A percentile compares a stretch with the other conserved stretches of the same genome.
These are phyloP conservation scores for Pyrrhosoma nymphula DNA, from an alignment of 2,888 invertebrate genomes.

Conservation along the genomic window DNA sequence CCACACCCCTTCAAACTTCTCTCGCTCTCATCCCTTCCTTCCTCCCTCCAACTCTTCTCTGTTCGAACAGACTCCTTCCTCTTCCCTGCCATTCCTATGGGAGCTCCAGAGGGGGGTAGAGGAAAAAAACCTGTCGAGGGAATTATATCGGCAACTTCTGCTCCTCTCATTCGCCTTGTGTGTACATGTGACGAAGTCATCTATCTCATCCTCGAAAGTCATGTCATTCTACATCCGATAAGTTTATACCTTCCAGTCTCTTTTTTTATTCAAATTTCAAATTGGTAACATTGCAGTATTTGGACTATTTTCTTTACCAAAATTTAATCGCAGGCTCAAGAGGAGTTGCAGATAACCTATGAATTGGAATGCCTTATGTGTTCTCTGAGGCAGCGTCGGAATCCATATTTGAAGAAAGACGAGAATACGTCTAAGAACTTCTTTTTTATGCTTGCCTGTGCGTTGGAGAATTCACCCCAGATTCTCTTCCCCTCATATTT, in stretches of 20 bases:
- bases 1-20: neutral
- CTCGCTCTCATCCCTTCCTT: neutral
- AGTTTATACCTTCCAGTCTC: neutral
- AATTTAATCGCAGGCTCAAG: too few relatives aligned
- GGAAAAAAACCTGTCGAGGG: neutral
- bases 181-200: neutral
- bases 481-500: neutral
- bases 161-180: neutral
- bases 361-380: too few relatives aligned
- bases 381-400: neutral
- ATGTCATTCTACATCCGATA: neutral
- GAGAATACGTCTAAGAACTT: neutral
- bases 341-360: too few relatives aligned
- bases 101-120: neutral
- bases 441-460: neutral
- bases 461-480: neutral
- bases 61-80: neutral
- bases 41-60: neutral
- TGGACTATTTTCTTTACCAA: too few relatives aligned
- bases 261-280: neutral
- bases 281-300: too few relatives aligned
- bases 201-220: neutral
- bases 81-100: neutral
- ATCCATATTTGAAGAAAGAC: neutral
- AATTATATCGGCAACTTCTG: neutral